Conservation (phyloP, 2,888 invertebrate species). For the Drosophila setosimentum region DNA sequence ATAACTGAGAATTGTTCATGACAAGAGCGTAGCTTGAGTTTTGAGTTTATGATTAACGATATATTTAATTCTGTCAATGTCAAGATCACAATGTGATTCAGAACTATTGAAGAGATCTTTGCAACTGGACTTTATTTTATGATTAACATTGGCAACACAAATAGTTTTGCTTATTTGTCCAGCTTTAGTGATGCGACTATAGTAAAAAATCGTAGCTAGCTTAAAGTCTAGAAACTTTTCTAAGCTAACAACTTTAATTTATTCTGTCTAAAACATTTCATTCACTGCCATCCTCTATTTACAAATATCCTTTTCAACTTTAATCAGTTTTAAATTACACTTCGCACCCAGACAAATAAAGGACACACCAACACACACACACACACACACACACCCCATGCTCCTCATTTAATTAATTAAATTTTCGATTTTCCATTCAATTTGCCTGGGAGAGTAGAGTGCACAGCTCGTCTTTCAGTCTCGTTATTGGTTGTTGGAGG, state of each 20-base stretch:
- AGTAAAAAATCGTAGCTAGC: not conserved
- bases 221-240: not conserved
- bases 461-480: constrained; percentile 33
- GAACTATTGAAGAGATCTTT: not conserved
- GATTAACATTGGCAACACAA: not conserved
- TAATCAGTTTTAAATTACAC: constrained; percentile 11
- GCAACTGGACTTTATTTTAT: not conserved
- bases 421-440: constrained; percentile 51
- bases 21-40: constrained; percentile 13
- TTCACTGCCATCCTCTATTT: not conserved
- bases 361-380: not conserved
- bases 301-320: not conserved
- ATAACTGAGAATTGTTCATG: not conserved
- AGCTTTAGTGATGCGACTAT: not conserved
- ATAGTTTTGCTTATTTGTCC: not conserved
- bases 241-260: not conserved
- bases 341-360: not conserved
- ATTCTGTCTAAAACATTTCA: not conserved
- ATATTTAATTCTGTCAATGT: not conserved
- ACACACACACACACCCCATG: not conserved
- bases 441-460: constrained; percentile 16
- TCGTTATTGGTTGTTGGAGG: not conserved
- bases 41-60: not conserved
- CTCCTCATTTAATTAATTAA: constrained; percentile 41
- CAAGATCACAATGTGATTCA: not conserved